Percentiles rank a stretch among this genome's conserved stretches.
Evolutionary conservation across 1,140 invertebrate species (phyloP).

Genomic region (Eumeta japonica): DNA sequence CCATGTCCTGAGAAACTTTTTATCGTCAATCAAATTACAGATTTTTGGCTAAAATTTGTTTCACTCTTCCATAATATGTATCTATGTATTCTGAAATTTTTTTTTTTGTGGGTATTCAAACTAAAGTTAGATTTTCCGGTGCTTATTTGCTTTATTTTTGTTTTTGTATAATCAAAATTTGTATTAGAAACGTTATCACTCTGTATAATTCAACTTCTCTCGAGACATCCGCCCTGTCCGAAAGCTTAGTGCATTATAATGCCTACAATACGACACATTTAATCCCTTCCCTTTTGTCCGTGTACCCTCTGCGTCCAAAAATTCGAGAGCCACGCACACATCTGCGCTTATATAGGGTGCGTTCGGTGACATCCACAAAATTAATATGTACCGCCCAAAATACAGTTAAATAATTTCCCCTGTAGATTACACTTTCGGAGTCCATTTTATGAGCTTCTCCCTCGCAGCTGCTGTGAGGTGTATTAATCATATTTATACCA

Average conservation of each 20-base stretch:
- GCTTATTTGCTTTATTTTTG: too few relatives aligned
- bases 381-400: conserved; percentile 49
- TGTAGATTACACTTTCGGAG: conserved; percentile 16
- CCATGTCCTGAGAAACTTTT: too few relatives aligned
- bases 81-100: too few relatives aligned
- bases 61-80: too few relatives aligned
- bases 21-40: too few relatives aligned
- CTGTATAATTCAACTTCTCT: too few relatives aligned
- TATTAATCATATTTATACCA: conserved; percentile 26
- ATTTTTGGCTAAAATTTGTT: too few relatives aligned
- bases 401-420: conserved; percentile 42
- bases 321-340: conserved; percentile 16
- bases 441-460: conserved; percentile 5
- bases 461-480: conserved; percentile 18
- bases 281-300: conserved; percentile 43
- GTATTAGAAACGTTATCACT: conserved; percentile 10
- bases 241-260: conserved; percentile 39
- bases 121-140: too few relatives aligned
- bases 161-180: conserved; percentile 8
- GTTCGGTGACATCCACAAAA: conserved; percentile 30
- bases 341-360: conserved; percentile 19
- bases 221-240: conserved; percentile 13
- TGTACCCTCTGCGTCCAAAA: conserved; percentile 16
- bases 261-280: conserved; percentile 40
- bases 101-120: too few relatives aligned